These are phyloP conservation scores for Coelopa pilipes DNA, from an alignment of 2,888 invertebrate species.

Conservation along the genomic window DNA sequence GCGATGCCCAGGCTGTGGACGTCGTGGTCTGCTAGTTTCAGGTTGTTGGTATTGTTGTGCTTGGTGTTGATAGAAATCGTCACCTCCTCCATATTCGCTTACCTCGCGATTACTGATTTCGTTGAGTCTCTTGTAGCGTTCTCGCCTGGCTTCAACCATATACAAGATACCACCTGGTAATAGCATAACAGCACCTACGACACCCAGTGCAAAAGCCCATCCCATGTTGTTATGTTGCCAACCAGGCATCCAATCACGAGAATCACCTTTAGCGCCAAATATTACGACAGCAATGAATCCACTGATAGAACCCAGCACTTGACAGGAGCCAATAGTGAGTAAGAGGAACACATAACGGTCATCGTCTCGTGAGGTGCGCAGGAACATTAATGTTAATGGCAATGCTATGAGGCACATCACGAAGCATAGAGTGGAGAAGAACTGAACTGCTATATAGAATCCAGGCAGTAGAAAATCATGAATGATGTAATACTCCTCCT, in stretches of 20 bases:
- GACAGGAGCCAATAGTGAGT: conserved; percentile 78
- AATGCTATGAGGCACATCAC: conserved; percentile 82
- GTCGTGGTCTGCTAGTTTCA: conserved; percentile 58
- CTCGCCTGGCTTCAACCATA: conserved; percentile 83
- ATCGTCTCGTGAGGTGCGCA: conserved; percentile 80
- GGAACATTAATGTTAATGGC: conserved; percentile 78
- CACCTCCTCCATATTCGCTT: conserved; percentile 73
- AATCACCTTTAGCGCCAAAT: conserved; percentile 91
- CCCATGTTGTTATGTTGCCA: conserved; percentile 95
- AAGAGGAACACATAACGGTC: conserved; percentile 80
- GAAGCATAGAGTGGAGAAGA: conserved; percentile 90
- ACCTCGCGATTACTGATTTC: conserved; percentile 76
- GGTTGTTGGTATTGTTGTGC: conserved; percentile 52
- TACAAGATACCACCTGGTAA: conserved; percentile 83
- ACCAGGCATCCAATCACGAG: conserved; percentile 94
- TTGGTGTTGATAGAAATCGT: conserved; percentile 62
- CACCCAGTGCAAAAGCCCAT: conserved; percentile 92
- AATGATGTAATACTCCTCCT: conserved; percentile 96
- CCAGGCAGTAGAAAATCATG: conserved; percentile 88
- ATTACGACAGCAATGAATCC: conserved; percentile 86
- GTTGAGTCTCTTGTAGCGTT: conserved; percentile 78
- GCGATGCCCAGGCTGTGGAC: conserved; percentile 55
- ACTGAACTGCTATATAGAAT: conserved; percentile 93
- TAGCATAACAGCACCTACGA: conserved; percentile 79
- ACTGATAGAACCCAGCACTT: conserved; percentile 80